Evolutionary conservation across 2,888 invertebrate species (phyloP).

Genomic region (Sepioteuthis lessoniana): DNA sequence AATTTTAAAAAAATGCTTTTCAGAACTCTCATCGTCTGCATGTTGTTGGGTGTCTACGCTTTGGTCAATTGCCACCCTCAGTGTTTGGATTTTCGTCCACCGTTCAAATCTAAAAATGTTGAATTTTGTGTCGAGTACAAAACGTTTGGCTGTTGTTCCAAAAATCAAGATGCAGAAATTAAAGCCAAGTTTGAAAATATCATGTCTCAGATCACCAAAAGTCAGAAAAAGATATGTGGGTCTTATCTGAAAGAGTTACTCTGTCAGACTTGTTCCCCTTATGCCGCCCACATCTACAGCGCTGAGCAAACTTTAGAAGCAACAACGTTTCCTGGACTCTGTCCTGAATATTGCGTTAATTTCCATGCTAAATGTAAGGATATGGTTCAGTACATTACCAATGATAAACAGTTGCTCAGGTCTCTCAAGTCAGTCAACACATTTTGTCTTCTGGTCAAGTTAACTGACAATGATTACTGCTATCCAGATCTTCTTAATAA

Average conservation of each 20-base stretch:
- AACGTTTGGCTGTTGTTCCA: slow-evolving; percentile 69
- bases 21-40: not conserved
- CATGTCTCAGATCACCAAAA: slow-evolving; percentile 50
- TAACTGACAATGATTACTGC: slow-evolving; percentile 68
- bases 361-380: slow-evolving; percentile 63
- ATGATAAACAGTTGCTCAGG: slow-evolving; percentile 52
- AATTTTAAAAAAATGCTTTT: not conserved
- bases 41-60: not conserved
- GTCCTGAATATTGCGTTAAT: slow-evolving; percentile 61
- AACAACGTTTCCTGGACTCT: slow-evolving; percentile 68
- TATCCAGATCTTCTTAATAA: slow-evolving; percentile 68
- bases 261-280: slow-evolving; percentile 72
- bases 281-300: slow-evolving; percentile 71
- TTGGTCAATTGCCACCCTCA: slow-evolving; percentile 63
- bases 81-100: slow-evolving; percentile 70
- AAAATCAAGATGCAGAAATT: slow-evolving; percentile 58
- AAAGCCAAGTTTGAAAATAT: slow-evolving; percentile 55
- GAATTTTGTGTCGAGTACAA: slow-evolving; percentile 67
- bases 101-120: slow-evolving; percentile 62
- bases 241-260: slow-evolving; percentile 61
- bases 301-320: slow-evolving; percentile 61
- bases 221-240: slow-evolving; percentile 59
- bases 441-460: slow-evolving; percentile 61
- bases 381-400: slow-evolving; percentile 58
- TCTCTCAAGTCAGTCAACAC: slow-evolving; percentile 48